Evolutionary conservation across 2,888 invertebrate species (phyloP).

Genomic region (Halictus quadricinctus): DNA sequence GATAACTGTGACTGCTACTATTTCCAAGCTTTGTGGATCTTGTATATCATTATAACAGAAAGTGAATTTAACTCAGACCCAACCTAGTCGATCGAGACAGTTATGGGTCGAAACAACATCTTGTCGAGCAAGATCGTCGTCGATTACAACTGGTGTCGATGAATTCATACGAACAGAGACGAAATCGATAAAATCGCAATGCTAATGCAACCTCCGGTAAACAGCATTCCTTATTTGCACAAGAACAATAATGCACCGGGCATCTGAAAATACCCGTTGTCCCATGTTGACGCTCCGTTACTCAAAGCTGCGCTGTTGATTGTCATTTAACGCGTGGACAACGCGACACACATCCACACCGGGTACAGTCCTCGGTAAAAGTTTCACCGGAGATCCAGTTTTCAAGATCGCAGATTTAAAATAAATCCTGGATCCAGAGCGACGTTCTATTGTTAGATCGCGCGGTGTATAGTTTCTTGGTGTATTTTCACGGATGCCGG

Average conservation of each 20-base stretch:
- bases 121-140: too few species aligned
- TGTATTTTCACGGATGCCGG: background rate
- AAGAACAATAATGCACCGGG: background rate
- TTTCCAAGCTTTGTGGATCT: too few species aligned
- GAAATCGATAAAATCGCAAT: too few species aligned
- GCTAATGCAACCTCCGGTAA: background rate
- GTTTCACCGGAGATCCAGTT: background rate
- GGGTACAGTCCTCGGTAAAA: background rate
- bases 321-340: slow-evolving; percentile 4
- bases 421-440: background rate
- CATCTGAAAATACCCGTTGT: slow-evolving; percentile 9
- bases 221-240: slow-evolving; percentile 6
- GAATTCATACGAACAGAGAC: too few species aligned
- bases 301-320: slow-evolving; percentile 6
- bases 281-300: background rate
- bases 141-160: too few species aligned
- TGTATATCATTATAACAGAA: too few species aligned
- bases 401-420: background rate
- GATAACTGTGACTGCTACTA: too few species aligned
- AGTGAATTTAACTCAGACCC: too few species aligned
- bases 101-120: too few species aligned
- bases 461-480: background rate
- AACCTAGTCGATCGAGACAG: too few species aligned
- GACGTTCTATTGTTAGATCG: background rate
- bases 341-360: background rate